Evolutionary conservation across 2,113 vertebrate species (phyloP), one percentile per base, ranked within the genome.

Genomic region (Tretioscincus oriximinensis): DNA sequence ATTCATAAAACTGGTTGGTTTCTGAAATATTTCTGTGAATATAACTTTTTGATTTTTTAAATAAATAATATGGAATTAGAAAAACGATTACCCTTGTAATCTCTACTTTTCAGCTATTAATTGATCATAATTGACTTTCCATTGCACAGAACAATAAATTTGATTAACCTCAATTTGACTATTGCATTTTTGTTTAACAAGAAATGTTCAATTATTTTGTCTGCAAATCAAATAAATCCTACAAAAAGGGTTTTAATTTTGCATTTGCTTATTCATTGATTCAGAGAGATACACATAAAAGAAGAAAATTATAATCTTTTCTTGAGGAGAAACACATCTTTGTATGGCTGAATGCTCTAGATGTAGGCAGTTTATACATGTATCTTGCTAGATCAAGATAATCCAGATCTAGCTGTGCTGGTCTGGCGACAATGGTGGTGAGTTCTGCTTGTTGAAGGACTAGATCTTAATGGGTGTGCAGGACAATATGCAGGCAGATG

Each of bases 151-250:
- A 54, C 24, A 88, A 76, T 80, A 77, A 82, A 79, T 2, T 21
- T 77, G n/a, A 76, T 26, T 5, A 76, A 77, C 18, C 31, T 75
- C 20, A 0, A 58, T 29, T 24, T 20, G 0, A 0, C 0, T 84
- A 72, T 76, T 71, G 74, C 67, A 41, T 67, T 74, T 74, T 81
- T 58, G 54, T 77, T 77, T 77, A 75, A 79, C 8, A 21, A 41
- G 77, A 26, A 28, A n/a, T 51, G 16, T 82, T 67, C 28, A 60
- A 2, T 18, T 73, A 21, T 0, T 8, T 21, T 71, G 70, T 21
- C 26, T 29, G n/a, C 58, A 80, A 61, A 18, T 18, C 31, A 58
- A 61, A 58, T 9, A 22, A 21, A 73, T 31, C 54, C 54, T 74
- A 9, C 14, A 14, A 73, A 47, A 45, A n/a, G 45, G 31, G 41